Base-by-base conservation (phyloP, 1,140 invertebrate species). In the Gonioctena quinquepunctata region DNA sequence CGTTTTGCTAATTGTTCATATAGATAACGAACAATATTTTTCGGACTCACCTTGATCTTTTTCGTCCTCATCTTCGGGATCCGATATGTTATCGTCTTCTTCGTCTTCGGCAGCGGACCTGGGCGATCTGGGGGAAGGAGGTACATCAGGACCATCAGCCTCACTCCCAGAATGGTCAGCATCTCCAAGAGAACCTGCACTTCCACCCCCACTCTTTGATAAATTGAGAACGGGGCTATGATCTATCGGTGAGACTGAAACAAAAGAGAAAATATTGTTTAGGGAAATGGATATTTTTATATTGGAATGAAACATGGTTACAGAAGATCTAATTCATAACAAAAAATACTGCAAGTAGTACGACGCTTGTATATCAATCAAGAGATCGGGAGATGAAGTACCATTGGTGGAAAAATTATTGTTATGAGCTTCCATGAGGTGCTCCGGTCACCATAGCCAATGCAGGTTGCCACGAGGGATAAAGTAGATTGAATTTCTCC, bases 171-270 rank as follows among this genome's bases (percentile, higher is more conserved):
- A 89, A 77, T 88, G 88, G 70, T 89, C 88, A 73, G 85, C 88
- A 64, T 83, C 82, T 5, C 79, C 82, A 19, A 73, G 77, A 75
- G 74, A 82, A 66, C 77, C 90, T 79, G 87, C 92, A 79, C 86
- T 89, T 82, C 85, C 90, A 80, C 85, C 89, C 59, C 92, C 93
- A 26, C 92, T 93, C 84, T 96, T 96, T 3, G 94, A 96, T 18
- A 96, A 85, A 83, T 96, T 96, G 70, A 96, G 83, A 42, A 96
- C 94, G 49, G 94, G 94, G 89, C 94, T 96, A 84, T 94, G 93
- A 23, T 93, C 93, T 79, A 92, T 93, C 52, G 93, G 92, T 49
- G 93, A 94, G 72, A 93, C 94, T 94, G 80, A 13, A 79, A 82
- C 69, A 75, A 70, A 33, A 65, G 33, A 42, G 13, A 42, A 42